Percentiles rank a stretch among this genome's conserved stretches.
Evolutionary conservation across 1,140 invertebrate genomes (phyloP).

Genomic region (Neodiprion pinetum): DNA sequence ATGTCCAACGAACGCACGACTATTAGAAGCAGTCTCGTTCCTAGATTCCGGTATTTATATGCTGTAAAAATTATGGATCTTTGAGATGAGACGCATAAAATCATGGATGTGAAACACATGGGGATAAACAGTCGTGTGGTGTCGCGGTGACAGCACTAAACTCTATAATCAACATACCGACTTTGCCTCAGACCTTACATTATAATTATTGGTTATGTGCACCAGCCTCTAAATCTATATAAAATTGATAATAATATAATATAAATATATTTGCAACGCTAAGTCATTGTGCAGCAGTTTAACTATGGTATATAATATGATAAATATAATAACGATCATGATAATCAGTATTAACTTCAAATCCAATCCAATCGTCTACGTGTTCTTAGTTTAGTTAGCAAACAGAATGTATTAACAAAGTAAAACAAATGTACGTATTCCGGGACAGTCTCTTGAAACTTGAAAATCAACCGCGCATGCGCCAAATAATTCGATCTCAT

Average conservation of each 20-base stretch:
- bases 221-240: too few relatives aligned
- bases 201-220: too few relatives aligned
- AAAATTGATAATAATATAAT: not conserved
- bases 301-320: not conserved
- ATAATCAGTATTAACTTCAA: not conserved
- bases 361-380: not conserved
- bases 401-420: not conserved
- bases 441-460: too few relatives aligned
- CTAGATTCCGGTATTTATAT: too few relatives aligned
- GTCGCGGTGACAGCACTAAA: not conserved
- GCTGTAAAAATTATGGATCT: too few relatives aligned
- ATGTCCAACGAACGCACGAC: not conserved
- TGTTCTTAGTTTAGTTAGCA: not conserved
- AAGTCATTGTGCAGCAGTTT: slow-evolving; percentile 3
- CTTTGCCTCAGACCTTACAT: not conserved
- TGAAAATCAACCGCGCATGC: too few relatives aligned
- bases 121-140: not conserved
- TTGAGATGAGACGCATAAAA: too few relatives aligned
- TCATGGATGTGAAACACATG: too few relatives aligned
- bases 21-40: too few relatives aligned
- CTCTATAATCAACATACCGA: not conserved
- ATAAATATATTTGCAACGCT: not conserved
- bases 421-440: not conserved
- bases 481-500: too few relatives aligned
- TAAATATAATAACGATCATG: not conserved